Evolutionary conservation across 2,113 vertebrate species (phyloP), one percentile per base, ranked within the genome.

Genomic region (Brachirus orientalis): DNA sequence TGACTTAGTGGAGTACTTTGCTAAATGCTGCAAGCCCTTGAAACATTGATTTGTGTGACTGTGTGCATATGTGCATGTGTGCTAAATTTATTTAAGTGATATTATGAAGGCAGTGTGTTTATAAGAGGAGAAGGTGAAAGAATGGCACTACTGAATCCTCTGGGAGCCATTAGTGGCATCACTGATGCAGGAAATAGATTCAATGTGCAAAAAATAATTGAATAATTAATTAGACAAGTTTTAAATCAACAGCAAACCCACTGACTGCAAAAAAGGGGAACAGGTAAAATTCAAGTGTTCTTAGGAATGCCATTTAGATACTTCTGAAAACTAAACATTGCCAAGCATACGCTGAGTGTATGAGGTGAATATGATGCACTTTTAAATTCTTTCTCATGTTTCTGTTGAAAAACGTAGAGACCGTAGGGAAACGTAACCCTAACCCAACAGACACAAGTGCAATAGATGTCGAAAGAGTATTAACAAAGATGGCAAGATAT

Each of bases 181-280:
- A 84, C 84, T 91, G 90, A 93, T 91, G 91, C 91, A 91, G 88
- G 89, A 92, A 91, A 93, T 91, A 83, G 89, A 93, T 92, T 91
- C 83, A 90, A 79, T 87, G 85, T 86, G 84, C 86, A 92, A 92
- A 91, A 92, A 91, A 93, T 91, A 86, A 72, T 75, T 89, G 89
- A 94, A 94, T 93, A 94, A 92, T 93, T 90, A 92, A 92, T 92
- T 85, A 84, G 82, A 84, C 75, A 50, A 83, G 79, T 88, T 91
- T 92, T 89, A 91, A 91, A 91, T 85, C 89, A 85, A 89, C 85
- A 83, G 71, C 61, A 79, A 90, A 86, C 77, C 17, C 76, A 47
- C 37, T 41, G 63, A 61, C 76, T 77, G 72, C 68, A 80, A 75
- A 77, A 77, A 65, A 51, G 41, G 41, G 35, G 44, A 67, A 63